Conservation (phyloP, 2,797 vertebrate species). For the Ctenosaura bakeri region DNA sequence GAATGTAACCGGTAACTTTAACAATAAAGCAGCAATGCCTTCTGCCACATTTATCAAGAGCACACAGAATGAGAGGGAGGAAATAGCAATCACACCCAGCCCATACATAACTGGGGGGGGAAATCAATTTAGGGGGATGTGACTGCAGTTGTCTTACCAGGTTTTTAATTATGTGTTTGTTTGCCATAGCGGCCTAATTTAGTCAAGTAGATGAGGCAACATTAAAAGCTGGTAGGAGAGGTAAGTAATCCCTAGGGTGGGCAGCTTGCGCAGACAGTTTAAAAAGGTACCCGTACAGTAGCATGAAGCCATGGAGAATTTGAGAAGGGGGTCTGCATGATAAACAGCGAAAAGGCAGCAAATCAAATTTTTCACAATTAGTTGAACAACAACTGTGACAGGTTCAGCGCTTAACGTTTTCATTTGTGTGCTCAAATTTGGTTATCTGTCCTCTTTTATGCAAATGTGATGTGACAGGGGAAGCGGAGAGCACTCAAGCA, state of each 20-base stretch:
- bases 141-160: constrained; percentile 82
- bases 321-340: constrained; percentile 85
- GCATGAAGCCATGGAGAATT: constrained; percentile 79
- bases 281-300: constrained; percentile 84
- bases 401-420: constrained; percentile 89
- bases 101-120: constrained; percentile 59
- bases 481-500: constrained; percentile 86
- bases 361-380: constrained; percentile 99
- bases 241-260: constrained; percentile 87
- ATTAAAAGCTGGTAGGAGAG: constrained; percentile 87
- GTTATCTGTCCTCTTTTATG: constrained; percentile 94
- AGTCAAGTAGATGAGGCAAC: constrained; percentile 86
- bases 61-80: constrained; percentile 14
- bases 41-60: constrained; percentile 44
- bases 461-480: constrained; percentile 90
- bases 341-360: constrained; percentile 89
- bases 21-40: not conserved
- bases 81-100: not conserved
- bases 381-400: constrained; percentile 93
- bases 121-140: constrained; percentile 81
- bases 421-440: constrained; percentile 94
- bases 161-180: constrained; percentile 89
- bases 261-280: constrained; percentile 81
- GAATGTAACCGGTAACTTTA: not conserved
- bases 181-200: constrained; percentile 87